Percentiles rank a stretch among this genome's conserved stretches.
These are phyloP conservation scores for Dasysyrphus albostriatus DNA, from an alignment of 2,888 invertebrate species.

Conservation along the genomic window DNA sequence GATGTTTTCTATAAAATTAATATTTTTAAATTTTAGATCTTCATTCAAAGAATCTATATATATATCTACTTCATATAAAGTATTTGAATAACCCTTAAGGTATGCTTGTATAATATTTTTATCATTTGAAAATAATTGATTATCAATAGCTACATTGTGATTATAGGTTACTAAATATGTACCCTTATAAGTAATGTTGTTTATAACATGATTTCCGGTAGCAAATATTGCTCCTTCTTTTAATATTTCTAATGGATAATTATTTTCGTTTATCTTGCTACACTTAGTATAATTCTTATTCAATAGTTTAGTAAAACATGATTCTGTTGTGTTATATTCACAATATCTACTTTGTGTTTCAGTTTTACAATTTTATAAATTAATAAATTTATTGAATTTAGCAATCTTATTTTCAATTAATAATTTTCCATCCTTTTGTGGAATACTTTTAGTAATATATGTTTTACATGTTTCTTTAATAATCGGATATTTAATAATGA, in stretches of 20 bases:
- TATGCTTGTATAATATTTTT: conserved; percentile 31
- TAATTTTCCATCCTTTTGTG: conserved; percentile 44
- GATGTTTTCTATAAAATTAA: conserved; percentile 20
- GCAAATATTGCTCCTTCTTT: conserved; percentile 27
- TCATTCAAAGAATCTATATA: conserved; percentile 29
- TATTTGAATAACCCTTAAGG: conserved; percentile 17
- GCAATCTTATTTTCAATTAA: conserved; percentile 38
- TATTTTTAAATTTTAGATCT: conserved; percentile 27
- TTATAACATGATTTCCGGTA: conserved; percentile 16
- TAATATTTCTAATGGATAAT: conserved; percentile 29
- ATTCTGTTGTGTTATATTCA: conserved; percentile 25
- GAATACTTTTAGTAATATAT: conserved; percentile 33
- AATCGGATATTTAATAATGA: conserved; percentile 19
- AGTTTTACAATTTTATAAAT: conserved; percentile 45
- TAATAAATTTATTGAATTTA: conserved; percentile 37
- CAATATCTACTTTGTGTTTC: conserved; percentile 25
- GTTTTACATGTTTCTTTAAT: conserved; percentile 12
- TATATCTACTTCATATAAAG: conserved; percentile 22
- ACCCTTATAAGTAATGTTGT: conserved; percentile 18
- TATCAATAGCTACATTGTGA: conserved; percentile 20
- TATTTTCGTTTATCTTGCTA: conserved; percentile 24
- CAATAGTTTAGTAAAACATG: conserved; percentile 23
- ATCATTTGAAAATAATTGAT: conserved; percentile 30
- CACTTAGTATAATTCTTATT: conserved; percentile 27
- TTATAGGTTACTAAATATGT: conserved; percentile 19